These are phyloP conservation scores for Peromyscus leucopus DNA, from an alignment of 2,113 vertebrate genomes.

Conservation along the genomic window DNA sequence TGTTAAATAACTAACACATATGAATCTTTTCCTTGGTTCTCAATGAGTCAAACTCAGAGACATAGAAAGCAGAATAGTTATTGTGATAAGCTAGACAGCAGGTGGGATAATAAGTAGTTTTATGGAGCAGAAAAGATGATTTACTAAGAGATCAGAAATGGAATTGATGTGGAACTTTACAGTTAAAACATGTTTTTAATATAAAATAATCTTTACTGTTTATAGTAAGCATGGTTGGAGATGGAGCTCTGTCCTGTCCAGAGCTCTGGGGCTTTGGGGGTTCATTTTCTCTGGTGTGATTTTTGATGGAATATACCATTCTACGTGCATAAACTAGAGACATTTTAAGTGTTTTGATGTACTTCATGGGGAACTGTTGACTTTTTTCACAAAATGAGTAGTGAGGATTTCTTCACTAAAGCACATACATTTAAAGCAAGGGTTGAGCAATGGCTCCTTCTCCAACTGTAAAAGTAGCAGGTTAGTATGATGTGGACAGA, in stretches of 20 bases:
- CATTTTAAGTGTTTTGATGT: neutral
- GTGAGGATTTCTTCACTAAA: neutral
- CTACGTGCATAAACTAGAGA: neutral
- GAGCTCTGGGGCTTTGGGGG: neutral
- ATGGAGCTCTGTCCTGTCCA: neutral
- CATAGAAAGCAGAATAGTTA: accelerated
- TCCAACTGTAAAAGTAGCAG: neutral
- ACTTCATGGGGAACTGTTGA: neutral
- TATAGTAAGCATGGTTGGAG: neutral
- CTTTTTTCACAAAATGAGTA: neutral
- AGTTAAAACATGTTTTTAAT: neutral
- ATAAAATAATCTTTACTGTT: neutral
- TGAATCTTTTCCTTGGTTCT: neutral
- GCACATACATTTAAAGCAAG: neutral
- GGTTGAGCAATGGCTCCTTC: neutral
- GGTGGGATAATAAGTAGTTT: neutral
- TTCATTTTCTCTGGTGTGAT: neutral
- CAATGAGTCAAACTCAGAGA: neutral
- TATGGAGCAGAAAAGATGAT: neutral
- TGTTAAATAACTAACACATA: neutral
- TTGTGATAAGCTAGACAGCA: neutral
- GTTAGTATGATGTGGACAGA: neutral
- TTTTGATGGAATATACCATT: neutral
- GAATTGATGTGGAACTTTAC: neutral
- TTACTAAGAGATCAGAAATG: neutral